Conservation (phyloP, 2,888 invertebrate genomes). For the Nineta flava region DNA sequence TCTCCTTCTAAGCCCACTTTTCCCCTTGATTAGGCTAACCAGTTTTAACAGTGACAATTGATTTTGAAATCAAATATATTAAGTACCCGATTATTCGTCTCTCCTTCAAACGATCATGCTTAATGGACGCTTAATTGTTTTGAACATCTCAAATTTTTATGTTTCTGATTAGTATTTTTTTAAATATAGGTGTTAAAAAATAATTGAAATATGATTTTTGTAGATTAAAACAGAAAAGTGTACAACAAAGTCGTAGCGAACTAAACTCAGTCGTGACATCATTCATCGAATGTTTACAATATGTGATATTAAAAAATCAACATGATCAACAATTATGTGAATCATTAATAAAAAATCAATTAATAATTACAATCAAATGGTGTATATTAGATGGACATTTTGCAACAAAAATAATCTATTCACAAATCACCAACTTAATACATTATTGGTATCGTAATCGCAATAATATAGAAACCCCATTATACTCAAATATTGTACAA, state of each 20-base stretch:
- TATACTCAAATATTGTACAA: conserved; percentile 22
- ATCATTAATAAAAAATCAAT: conserved; percentile 25
- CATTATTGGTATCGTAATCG: conserved; percentile 39
- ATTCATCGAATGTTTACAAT: conserved; percentile 60
- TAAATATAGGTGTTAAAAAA: neutral
- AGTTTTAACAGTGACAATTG: no score
- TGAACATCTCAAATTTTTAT: neutral
- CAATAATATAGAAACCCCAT: conserved; percentile 18
- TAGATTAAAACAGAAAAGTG: conserved; percentile 43
- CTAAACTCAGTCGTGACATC: conserved; percentile 46
- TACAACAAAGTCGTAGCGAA: conserved; percentile 48
- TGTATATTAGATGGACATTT: conserved; percentile 26
- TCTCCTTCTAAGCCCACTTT: no score
- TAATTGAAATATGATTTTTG: conserved; percentile 11
- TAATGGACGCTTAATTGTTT: neutral
- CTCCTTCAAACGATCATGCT: neutral
- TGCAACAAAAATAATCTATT: conserved; percentile 30
- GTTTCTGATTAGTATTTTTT: no score
- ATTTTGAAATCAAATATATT: no score
- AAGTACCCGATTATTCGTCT: no score
- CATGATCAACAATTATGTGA: conserved; percentile 27
- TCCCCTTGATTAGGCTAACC: no score
- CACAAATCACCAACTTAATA: conserved; percentile 31
- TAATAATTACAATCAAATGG: conserved; percentile 31
- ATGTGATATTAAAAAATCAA: conserved; percentile 35